Evolutionary conservation across 2,797 vertebrate genomes (phyloP), one percentile per base, ranked within the genome.

Genomic region (Helicolenus hilgendorfi): DNA sequence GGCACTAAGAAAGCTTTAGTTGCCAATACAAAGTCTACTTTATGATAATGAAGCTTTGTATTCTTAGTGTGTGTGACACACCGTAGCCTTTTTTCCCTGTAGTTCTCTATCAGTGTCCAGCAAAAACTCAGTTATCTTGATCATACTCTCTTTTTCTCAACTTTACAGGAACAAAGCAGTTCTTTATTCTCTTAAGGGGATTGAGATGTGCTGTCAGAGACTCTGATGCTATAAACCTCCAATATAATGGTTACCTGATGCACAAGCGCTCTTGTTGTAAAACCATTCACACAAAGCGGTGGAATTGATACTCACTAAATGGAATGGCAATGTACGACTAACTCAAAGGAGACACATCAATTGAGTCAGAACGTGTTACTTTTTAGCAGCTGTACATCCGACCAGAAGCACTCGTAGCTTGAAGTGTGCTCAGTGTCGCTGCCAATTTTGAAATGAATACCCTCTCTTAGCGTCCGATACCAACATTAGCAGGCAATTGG

Each of bases 371-470:
- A 90, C 87, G 83, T 91, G 87, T 81, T 88, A 87, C 81, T 87
- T 92, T 95, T 94, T 86, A 94, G 89, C 95, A 95, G 93, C 94
- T 96, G 92, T 96, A 94, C 88, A 88, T 94, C 81, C 72, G 36
- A 93, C 89, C 84, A 92, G 88, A 92, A 84, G 86, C 79, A 89
- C 94, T 95, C 76, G 20, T 82, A 80, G 89, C 91, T 89, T 95
- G 76, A 95, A 96, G 94, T 91, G 94, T 90, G 91, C 86, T 93
- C 77, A 75, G 87, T 82, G 82, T 80, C 22, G 76, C 84, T 96
- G 94, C 94, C 95, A 96, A 92, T 95, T 95, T 71, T 75, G 92
- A 95, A 96, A 96, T 96, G 91, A 96, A 94, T 92, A 93, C 90
- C 88, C 91, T 85, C 95, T 95, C 93, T 85, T 80, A 86, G 80